phyloP scores from a whole-genome alignment of 2,113 vertebrate species.

The Labeo catla region DNA sequence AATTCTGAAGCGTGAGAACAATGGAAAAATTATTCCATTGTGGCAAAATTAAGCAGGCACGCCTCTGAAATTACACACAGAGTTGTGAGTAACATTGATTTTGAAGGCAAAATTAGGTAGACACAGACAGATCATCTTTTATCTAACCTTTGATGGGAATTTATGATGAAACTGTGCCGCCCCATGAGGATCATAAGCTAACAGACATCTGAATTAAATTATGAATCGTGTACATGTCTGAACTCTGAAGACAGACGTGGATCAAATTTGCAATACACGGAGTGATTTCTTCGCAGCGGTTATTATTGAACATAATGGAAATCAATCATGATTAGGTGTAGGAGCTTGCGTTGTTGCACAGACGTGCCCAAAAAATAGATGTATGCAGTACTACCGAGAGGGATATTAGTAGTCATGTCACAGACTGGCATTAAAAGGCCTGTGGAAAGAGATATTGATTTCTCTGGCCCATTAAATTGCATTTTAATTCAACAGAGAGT shows the following conservation, averaged over 20 bases:
- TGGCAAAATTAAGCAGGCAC: not conserved
- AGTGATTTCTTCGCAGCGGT: conserved; percentile 11
- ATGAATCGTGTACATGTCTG: not conserved
- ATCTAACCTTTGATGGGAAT: not conserved
- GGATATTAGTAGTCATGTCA: conserved; percentile 75
- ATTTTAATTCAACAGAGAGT: conserved; percentile 60
- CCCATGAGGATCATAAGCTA: not conserved
- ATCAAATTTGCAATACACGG: not conserved
- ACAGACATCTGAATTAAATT: not conserved
- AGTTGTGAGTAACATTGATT: not conserved
- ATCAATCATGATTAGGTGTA: conserved; percentile 35
- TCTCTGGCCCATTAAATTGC: conserved; percentile 62
- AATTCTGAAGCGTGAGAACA: not conserved
- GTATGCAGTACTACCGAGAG: conserved; percentile 25
- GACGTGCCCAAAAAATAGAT: conserved; percentile 33
- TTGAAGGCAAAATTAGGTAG: conserved; percentile 1
- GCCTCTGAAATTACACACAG: not conserved
- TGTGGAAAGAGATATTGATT: conserved; percentile 67
- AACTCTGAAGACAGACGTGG: conserved; percentile 1
- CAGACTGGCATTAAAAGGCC: conserved; percentile 67
- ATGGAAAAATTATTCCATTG: not conserved
- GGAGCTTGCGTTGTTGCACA: conserved; percentile 39
- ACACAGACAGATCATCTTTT: conserved; percentile 4
- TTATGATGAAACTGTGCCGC: not conserved
- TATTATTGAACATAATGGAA: conserved; percentile 25